Percentiles rank a stretch among this genome's conserved stretches.
Evolutionary conservation across 1,140 invertebrate species (phyloP).

Genomic region (Potamilus streckersoni): DNA sequence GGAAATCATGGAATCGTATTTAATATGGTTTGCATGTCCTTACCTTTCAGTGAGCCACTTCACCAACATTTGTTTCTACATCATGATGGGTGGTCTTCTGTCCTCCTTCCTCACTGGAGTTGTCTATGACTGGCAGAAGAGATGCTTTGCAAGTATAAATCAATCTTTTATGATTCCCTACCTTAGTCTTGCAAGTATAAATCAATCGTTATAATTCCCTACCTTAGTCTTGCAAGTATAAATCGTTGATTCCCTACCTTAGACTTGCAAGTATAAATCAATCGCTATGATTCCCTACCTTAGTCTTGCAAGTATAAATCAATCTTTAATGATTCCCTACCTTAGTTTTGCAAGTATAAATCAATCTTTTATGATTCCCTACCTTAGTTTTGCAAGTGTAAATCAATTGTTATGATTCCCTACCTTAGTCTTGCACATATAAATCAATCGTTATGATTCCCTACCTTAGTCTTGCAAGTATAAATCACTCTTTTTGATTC

Average conservation of each 20-base stretch:
- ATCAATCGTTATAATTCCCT: too few species aligned
- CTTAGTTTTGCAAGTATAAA: neutral
- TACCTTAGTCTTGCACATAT: too few species aligned
- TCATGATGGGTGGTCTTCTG: slow-evolving; percentile 45
- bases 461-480: neutral
- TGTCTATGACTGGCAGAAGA: slow-evolving; percentile 41
- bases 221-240: neutral
- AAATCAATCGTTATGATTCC: too few species aligned
- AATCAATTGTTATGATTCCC: too few species aligned
- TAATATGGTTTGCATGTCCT: too few species aligned
- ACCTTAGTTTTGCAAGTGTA: neutral
- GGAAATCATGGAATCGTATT: too few species aligned
- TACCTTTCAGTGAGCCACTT: slow-evolving; percentile 46
- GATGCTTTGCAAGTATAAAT: neutral
- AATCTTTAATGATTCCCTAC: too few species aligned
- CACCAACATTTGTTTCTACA: slow-evolving; percentile 44
- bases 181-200: too few species aligned
- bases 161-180: too few species aligned
- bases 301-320: too few species aligned
- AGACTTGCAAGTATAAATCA: too few species aligned
- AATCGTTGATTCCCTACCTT: neutral
- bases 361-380: neutral
- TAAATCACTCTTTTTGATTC: neutral
- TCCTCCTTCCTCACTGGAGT: slow-evolving; percentile 43
- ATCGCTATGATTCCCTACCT: too few species aligned